Evolutionary conservation across 2,888 invertebrate species (phyloP).

Genomic region (Pterobdella sp.): DNA sequence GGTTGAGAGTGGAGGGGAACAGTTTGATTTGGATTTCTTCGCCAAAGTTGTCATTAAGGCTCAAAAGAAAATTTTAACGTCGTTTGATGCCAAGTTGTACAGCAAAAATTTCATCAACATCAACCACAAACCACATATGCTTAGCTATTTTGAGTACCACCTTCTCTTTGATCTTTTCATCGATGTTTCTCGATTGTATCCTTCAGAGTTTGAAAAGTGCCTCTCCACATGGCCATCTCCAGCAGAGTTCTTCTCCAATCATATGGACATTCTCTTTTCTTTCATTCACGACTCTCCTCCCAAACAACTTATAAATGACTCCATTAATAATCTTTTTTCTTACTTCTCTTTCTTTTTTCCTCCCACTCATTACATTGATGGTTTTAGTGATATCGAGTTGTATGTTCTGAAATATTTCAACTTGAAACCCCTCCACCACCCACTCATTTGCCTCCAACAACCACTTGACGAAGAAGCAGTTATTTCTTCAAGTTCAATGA

Average conservation of each 20-base stretch:
- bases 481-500: neutral
- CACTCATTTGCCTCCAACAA: neutral
- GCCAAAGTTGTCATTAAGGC: neutral
- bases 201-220: neutral
- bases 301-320: neutral
- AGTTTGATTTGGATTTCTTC: neutral
- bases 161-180: neutral
- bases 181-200: neutral
- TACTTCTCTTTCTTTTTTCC: neutral
- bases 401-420: neutral
- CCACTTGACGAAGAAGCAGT: neutral
- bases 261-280: neutral
- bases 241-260: neutral
- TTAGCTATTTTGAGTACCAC: neutral
- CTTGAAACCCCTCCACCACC: neutral
- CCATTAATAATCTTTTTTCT: neutral
- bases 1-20: neutral
- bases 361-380: neutral
- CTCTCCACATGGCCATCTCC: neutral
- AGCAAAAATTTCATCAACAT: neutral
- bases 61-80: neutral
- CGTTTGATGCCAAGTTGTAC: neutral
- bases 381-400: neutral
- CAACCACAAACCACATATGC: neutral
- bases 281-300: neutral